Conservation (phyloP, 2,888 invertebrate genomes). For the Tortrix viridana region DNA sequence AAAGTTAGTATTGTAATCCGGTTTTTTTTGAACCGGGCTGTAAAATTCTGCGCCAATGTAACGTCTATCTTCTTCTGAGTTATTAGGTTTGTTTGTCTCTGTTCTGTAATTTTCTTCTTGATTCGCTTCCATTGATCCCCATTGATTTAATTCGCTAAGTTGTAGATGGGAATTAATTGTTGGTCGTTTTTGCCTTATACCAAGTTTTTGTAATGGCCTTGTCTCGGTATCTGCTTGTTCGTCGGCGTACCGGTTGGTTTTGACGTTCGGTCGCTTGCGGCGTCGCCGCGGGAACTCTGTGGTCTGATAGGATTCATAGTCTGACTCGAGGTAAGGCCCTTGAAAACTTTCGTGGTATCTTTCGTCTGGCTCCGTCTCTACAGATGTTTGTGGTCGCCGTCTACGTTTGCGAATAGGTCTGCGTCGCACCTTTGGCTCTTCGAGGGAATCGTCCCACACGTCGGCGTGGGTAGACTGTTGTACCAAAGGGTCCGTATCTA, state of each 20-base stretch:
- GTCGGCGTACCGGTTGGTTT: conserved; percentile 66
- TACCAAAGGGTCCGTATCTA: conserved; percentile 62
- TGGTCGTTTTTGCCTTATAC: conserved; percentile 65
- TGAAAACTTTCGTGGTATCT: conserved; percentile 53
- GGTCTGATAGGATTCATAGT: conserved; percentile 48
- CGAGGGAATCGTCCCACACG: conserved; percentile 62
- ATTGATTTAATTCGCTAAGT: conserved; percentile 57
- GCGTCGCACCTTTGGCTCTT: conserved; percentile 70
- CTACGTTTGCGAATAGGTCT: conserved; percentile 84
- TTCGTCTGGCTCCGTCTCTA: conserved; percentile 54
- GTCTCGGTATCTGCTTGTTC: conserved; percentile 55
- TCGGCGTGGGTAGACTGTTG: conserved; percentile 52
- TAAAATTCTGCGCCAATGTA: conserved; percentile 1
- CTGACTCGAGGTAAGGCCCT: conserved; percentile 51
- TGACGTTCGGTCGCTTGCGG: conserved; percentile 62
- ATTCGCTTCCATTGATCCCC: conserved; percentile 42
- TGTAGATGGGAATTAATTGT: conserved; percentile 53
- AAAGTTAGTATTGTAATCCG: conserved; percentile 11
- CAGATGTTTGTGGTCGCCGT: conserved; percentile 78
- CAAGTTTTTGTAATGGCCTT: conserved; percentile 65
- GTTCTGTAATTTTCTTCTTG: conserved; percentile 40
- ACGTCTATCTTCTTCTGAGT: conserved; percentile 23
- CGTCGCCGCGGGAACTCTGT: conserved; percentile 61
- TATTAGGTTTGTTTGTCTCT: conserved; percentile 26
- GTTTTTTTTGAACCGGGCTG: not conserved